phyloP scores from a whole-genome alignment of 2,797 vertebrate species.

The Dryobates pubescens region DNA sequence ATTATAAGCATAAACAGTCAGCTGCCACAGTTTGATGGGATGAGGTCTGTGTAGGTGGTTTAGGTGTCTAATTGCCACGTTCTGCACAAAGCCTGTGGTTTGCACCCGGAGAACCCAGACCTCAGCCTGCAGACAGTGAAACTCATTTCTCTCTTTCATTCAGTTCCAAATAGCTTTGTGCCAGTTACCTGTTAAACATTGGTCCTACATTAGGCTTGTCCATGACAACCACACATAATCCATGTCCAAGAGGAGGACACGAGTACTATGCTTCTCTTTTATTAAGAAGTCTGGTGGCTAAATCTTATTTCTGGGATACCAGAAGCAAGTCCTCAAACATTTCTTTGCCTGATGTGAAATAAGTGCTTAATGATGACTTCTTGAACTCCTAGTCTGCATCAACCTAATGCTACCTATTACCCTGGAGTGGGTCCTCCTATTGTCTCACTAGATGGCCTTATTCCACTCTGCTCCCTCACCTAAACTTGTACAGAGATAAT shows the following conservation, averaged over 20 bases:
- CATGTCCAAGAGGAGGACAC: accelerated
- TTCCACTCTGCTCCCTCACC: too few relatives aligned
- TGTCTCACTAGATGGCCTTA: too few relatives aligned
- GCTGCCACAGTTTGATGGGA: not conserved
- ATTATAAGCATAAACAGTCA: not conserved
- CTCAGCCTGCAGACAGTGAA: not conserved
- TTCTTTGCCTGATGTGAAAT: not conserved
- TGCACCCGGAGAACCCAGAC: not conserved
- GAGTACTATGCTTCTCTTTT: not conserved
- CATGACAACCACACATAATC: not conserved
- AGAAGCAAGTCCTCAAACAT: not conserved
- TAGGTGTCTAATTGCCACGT: not conserved
- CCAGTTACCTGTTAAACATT: not conserved
- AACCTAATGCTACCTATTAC: not conserved
- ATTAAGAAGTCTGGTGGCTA: not conserved
- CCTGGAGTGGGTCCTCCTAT: too few relatives aligned
- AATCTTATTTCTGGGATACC: not conserved
- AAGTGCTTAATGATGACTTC: not conserved
- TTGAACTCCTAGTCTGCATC: not conserved
- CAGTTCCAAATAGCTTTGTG: not conserved
- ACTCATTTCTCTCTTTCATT: not conserved
- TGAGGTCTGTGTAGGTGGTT: not conserved
- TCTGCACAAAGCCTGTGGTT: not conserved
- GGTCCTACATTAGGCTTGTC: not conserved
- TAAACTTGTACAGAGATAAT: too few relatives aligned